Evolutionary conservation across 2,888 invertebrate species (phyloP), one percentile per base, ranked within the genome.

Genomic region (Acronicta leporina): DNA sequence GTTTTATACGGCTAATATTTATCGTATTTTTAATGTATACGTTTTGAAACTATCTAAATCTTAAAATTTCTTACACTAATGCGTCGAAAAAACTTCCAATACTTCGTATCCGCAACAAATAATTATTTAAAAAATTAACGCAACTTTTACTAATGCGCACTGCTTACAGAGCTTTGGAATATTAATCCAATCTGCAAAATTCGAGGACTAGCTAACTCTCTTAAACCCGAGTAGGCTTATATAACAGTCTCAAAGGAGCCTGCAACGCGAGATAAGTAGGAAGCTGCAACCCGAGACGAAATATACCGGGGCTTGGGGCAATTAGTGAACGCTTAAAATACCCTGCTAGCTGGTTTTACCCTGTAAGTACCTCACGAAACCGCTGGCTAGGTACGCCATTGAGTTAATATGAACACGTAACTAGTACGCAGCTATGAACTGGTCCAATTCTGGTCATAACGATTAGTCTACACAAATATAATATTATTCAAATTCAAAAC

Each of bases 241-340:
- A 43, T 69, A 50, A 48, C 53, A 46, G 47, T 53, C 68, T 64
- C 71, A 53, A 53, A 71, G 77, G 75, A 51, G 59, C 20, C 58
- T 77, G 75, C 53, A 57, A 71, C 43, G 27, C n/a, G 61, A 77
- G 75, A 71, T 71, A 77, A 77, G 61, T 51, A 40, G 41, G 43
- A 44, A 48, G 46, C 41, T 61, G 66, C 50, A 63, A 76, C 58
- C 41, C 52, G 57, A 77, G 54, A 55, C 52, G 66, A 64, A 66
- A 75, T 66, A 61, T 50, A 57, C 51, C 40, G 48, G 25, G 45
- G 3, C 56, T 42, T 27, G 7, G 14, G 51, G 55, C 63, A 77
- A 75, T 72, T 75, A 77, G 68, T 2, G 51, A 25, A 33, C 13
- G 38, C 56, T 65, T 58, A 68, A 71, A 68, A 71, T 70, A 74